A percentile compares a stretch with the other conserved stretches of the same genome.
Conservation (phyloP, 2,888 invertebrate genomes). For the Drosophila multiciliata region DNA sequence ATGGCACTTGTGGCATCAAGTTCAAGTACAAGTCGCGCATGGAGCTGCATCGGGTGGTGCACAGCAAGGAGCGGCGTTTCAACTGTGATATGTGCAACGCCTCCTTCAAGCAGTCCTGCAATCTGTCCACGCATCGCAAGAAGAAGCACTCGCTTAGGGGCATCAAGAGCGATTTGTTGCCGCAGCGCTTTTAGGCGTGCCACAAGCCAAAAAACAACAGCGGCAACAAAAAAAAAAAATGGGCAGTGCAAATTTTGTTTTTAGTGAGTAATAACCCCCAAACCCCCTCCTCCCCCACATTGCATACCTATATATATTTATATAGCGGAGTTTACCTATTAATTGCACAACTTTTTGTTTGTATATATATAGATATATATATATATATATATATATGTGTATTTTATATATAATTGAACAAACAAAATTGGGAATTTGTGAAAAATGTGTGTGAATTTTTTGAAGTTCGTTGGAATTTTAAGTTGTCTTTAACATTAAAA, state of each 20-base stretch:
- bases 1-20: slow-evolving; percentile 78
- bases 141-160: slow-evolving; percentile 81
- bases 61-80: slow-evolving; percentile 82
- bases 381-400: too few relatives aligned
- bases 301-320: background rate
- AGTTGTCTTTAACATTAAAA: slow-evolving; percentile 6
- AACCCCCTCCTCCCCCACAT: background rate
- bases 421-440: too few relatives aligned
- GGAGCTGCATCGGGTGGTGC: slow-evolving; percentile 82
- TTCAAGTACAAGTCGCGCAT: slow-evolving; percentile 83
- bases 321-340: background rate
- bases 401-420: too few relatives aligned
- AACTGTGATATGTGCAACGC: slow-evolving; percentile 81
- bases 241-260: slow-evolving; percentile 31
- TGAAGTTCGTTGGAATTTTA: background rate
- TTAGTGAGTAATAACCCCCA: slow-evolving; percentile 16
- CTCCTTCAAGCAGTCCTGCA: slow-evolving; percentile 82
- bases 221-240: background rate
- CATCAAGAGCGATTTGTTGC: slow-evolving; percentile 68
- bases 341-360: background rate
- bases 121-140: slow-evolving; percentile 82
- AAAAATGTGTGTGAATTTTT: background rate
- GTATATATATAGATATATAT: too few relatives aligned
- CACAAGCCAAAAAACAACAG: background rate
- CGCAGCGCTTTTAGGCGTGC: slow-evolving; percentile 68